Evolutionary conservation across 2,113 vertebrate species (phyloP), one percentile per base, ranked within the genome.

Genomic region (Cavia aperea): DNA sequence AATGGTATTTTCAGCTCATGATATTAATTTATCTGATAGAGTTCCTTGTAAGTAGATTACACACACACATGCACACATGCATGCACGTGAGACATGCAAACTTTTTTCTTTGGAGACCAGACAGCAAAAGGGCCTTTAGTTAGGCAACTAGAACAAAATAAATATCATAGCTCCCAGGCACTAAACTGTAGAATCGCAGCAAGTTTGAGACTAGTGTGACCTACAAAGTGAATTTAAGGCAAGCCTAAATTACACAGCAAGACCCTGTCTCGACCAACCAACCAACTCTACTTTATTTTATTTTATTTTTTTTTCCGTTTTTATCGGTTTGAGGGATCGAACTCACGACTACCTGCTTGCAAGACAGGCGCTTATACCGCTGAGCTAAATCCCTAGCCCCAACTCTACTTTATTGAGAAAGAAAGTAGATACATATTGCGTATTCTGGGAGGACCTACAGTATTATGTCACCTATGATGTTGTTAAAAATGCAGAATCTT

Each of bases 1-100:
- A 16, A 86, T 63, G 21, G 58, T 91, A 89, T 91, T 95, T 93
- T 16, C 43, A 86, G n/a, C 15, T 78, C 6, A 66, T 92, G 26
- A 29, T 81, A 19, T 70, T 81, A 90, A 89, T 19, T 73, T 92
- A 29, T 88, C 23, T 89, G 46, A 94, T 73, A 85, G 51, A 81
- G 51, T 88, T 62, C 39, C 39, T 91, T 62, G 3, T 90, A 87
- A 39, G 39, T 39, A 39, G 39, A 39, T 39, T 39, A 39, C 39
- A 39, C 39, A 39, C 39, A 39, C 39, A 39, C 39, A 39, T 39
- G 39, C 39, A 39, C 39, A 39, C 39, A 39, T 3, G 39, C 39
- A 39, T 39, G 39, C 39, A 39, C 39, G 39, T 39, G 39, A 39
- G 39, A 39, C 39, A 39, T 39, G 39, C 39, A 91, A 56, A 31